Base-by-base conservation (phyloP, 2,797 vertebrate genomes). In the Muscicapa comitata region DNA sequence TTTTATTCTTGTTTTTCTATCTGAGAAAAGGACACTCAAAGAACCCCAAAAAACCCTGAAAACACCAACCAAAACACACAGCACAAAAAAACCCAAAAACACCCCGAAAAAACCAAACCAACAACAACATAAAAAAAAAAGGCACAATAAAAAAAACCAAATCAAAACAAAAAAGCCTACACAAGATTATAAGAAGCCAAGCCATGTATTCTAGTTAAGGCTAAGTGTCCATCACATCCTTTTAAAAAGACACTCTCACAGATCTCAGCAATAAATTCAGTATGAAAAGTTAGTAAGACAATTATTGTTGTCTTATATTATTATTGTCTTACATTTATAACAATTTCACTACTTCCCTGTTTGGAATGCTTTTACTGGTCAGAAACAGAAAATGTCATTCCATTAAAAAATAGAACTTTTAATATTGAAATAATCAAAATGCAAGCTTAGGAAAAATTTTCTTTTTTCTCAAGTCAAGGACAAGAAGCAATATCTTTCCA, bases 11-110 rank as follows among this genome's bases (percentile, higher is more conserved):
- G 25, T 26, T 86, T 74, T 86, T 19, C 42, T 55, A 11, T 47
- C 33, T 47, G 24, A 40, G 23, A 65, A 63, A 70, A 53, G 3
- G 37, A 53, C 3, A 37, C 18, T 62, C 35, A 14, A 48, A 57
- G 10, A 24, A 17, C 31, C 12, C 2, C 11, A 21, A 29, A n/a
- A 17, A 4, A 10, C 3, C 35, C 17, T 1, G 1, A 45, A 72
- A 62, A n/a, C 19, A 38, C 15, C 29, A 53, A 53, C 50, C 50
- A 31, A 31, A 53, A 53, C 29, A 29, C 50, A 31, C 17, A 53
- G 17, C 28, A 51, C 28, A 8, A 23, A 16, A 13, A 23, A 18
- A 42, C 6, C 13, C 20, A 7, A n/a, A 31, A 25, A 65, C 43
- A 45, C 16, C 45, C 45, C 21, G 21, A 11, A 10, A 48, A 26